Evolutionary conservation across 1,140 invertebrate genomes (phyloP), one percentile per base, ranked within the genome.

Genomic region (Melipona quadrifasciata): DNA sequence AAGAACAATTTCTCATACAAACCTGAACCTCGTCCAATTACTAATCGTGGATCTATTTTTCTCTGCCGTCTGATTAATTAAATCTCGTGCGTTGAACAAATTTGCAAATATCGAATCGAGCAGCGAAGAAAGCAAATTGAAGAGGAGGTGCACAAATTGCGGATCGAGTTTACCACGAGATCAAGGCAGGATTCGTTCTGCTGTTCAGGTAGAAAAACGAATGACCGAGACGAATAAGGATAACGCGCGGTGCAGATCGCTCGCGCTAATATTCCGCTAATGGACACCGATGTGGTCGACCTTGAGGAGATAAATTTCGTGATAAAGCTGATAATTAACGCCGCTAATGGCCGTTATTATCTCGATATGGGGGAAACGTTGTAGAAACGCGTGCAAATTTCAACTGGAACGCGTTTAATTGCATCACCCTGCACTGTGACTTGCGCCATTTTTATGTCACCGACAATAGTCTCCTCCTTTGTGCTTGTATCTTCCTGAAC

Each of bases 321-420:
- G 82, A 84, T 84, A 84, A 84, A 67, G 31, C 27, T 47, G 82
- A 84, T 79, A 84, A 84, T 84, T 84, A 84, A 72, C 76, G 67
- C 57, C 67, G 47, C 39, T 79, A 84, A 84, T 84, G 76, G 76
- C 17, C 31, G 67, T 68, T 84, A 84, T 84, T 84, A 84, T 72
- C 55, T 55, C 4, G 2, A 39, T 64, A 64, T 71, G 67, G 82
- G 76, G 79, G 72, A 84, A 84, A 84, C 82, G 75, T 64, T 79
- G 1, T 39, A 55, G 75, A 27, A 78, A 84, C 31, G 76, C 27
- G 27, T 55, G 39, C 75, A 78, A 83, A 78, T 77, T 82, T 77
- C 34, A 76, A 11, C n/a, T 31, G n/a, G 17, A 17, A 61, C 74
- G 73, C 19, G 55, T 83, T 39, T 82, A 76, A 76, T 82, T 73